Evolutionary conservation across 1,140 invertebrate genomes (phyloP).

Genomic region (Arion vulgaris): DNA sequence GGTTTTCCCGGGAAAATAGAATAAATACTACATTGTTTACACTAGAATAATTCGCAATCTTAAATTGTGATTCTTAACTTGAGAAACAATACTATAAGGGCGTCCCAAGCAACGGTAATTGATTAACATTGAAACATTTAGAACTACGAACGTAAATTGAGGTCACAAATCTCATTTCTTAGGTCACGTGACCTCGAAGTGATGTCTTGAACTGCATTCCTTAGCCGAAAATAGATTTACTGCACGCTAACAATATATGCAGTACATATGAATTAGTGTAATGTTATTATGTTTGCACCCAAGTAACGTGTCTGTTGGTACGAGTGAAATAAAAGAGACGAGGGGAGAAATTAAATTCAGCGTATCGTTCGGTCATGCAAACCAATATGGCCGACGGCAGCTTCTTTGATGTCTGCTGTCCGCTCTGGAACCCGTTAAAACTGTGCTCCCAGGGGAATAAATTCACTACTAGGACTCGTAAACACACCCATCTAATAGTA

Average conservation of each 20-base stretch:
- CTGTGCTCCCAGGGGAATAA: not conserved
- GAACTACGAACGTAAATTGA: not conserved
- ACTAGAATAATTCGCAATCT: too few species aligned
- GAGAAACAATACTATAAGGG: too few species aligned
- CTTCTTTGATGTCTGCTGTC: conserved; percentile 25
- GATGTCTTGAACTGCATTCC: not conserved
- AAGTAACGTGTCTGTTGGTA: not conserved
- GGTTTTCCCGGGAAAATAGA: too few species aligned
- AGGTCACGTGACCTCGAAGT: not conserved
- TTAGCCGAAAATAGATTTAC: not conserved
- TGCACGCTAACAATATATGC: not conserved
- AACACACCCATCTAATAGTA: too few species aligned
- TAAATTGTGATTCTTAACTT: too few species aligned
- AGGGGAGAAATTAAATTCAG: not conserved
- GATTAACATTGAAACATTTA: too few species aligned
- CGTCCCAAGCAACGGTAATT: too few species aligned
- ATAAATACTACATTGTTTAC: too few species aligned
- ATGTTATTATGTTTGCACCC: not conserved
- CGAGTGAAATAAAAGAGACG: not conserved
- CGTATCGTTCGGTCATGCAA: conserved; percentile 28
- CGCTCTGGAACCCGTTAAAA: conserved; percentile 12
- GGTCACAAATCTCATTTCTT: conserved; percentile 16
- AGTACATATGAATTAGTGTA: not conserved
- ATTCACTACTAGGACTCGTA: too few species aligned
- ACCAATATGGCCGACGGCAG: conserved; percentile 37